A percentile compares a stretch with the other conserved stretches of the same genome.
Conservation (phyloP, 92 coral and sea anemone species). For the Epizoanthus scotinus region DNA sequence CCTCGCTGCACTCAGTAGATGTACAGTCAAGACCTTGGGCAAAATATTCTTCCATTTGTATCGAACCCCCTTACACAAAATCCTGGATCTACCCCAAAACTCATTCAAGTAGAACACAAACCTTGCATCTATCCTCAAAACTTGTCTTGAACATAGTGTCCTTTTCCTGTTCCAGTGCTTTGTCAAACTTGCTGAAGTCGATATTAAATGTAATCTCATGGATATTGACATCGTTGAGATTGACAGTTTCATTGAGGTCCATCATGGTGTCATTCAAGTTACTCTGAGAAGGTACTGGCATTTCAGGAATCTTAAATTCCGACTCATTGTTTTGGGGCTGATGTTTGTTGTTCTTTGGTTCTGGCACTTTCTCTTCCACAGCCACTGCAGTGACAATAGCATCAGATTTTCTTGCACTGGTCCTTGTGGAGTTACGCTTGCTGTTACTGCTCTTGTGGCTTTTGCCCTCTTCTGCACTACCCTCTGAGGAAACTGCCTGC, state of each 20-base stretch:
- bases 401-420: conserved; percentile 17
- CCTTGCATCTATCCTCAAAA: conserved; percentile 81
- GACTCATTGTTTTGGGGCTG: conserved; percentile 34
- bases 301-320: conserved; percentile 47
- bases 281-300: conserved; percentile 8
- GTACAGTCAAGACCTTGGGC: no score
- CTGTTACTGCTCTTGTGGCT: conserved; percentile 9
- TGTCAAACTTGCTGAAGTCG: conserved; percentile 92
- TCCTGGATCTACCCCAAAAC: not conserved
- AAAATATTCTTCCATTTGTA: no score
- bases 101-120: not conserved
- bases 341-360: not conserved
- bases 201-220: conserved; percentile 96
- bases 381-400: conserved; percentile 32
- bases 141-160: conserved; percentile 84
- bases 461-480: conserved; percentile 10
- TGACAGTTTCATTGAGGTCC: conserved; percentile 75
- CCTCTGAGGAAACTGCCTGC: conserved; percentile 44
- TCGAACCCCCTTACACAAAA: not conserved
- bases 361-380: conserved; percentile 23
- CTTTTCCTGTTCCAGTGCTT: conserved; percentile 79
- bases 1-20: no score
- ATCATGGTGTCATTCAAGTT: conserved; percentile 45
- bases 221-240: conserved; percentile 79
- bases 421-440: not conserved